Evolutionary conservation across 2,797 vertebrate genomes (phyloP).

Genomic region (Gouania willdenowi): DNA sequence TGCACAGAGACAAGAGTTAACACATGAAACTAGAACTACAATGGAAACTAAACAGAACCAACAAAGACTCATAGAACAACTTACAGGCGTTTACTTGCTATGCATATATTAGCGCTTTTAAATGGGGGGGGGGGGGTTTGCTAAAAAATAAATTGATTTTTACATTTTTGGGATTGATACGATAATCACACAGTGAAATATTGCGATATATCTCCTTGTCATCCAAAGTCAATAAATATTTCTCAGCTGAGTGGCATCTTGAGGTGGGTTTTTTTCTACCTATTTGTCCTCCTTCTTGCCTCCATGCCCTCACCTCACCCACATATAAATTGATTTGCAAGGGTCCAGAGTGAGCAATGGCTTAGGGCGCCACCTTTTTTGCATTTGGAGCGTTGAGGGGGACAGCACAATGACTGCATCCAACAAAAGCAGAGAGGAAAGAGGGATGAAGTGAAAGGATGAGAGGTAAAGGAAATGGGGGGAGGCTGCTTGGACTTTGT

Average conservation of each 20-base stretch:
- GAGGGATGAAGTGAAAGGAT: slow-evolving; percentile 25
- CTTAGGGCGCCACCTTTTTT: slow-evolving; percentile 72
- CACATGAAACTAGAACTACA: too few relatives aligned
- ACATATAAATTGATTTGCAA: slow-evolving; percentile 96
- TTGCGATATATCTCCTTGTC: too few relatives aligned
- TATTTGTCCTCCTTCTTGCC: slow-evolving; percentile 19
- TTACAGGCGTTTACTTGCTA: too few relatives aligned
- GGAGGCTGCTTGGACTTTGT: not conserved
- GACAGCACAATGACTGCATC: slow-evolving; percentile 65
- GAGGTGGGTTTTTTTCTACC: slow-evolving; percentile 21
- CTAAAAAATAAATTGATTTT: not conserved
- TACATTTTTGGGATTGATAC: too few relatives aligned
- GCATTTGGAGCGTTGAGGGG: slow-evolving; percentile 83
- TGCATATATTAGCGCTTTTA: too few relatives aligned
- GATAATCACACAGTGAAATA: too few relatives aligned
- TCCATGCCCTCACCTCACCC: slow-evolving; percentile 53
- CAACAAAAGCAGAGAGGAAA: slow-evolving; percentile 76
- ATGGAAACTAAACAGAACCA: too few relatives aligned
- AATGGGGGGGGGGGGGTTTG: too few relatives aligned
- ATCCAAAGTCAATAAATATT: not conserved
- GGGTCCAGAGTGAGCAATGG: slow-evolving; percentile 85
- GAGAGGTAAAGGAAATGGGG: not conserved
- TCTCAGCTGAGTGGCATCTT: slow-evolving; percentile 4
- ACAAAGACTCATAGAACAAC: too few relatives aligned
- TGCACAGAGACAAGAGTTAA: too few relatives aligned